phyloP scores from a whole-genome alignment of 23 tunicate genomes.

The Ascidia mentula region DNA sequence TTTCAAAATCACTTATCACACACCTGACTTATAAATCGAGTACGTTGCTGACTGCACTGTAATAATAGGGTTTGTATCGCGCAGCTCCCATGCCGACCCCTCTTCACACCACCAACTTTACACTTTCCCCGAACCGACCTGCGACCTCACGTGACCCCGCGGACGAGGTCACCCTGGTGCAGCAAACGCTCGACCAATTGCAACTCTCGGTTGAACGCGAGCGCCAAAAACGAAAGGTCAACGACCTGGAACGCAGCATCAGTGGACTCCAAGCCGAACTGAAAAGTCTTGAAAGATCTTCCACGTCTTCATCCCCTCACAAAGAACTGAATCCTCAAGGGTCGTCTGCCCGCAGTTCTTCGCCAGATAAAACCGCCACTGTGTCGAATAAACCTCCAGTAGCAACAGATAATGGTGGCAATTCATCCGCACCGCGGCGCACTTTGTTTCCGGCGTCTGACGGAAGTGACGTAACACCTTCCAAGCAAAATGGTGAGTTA shows the following conservation, averaged over 20 bases:
- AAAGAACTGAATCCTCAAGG: neutral
- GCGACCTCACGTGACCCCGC: constrained; percentile 9
- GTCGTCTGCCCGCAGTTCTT: too few species aligned
- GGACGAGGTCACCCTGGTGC: constrained; percentile 18
- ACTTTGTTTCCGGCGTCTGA: neutral
- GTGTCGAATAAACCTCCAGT: too few species aligned
- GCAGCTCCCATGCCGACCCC: neutral
- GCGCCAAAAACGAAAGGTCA: constrained; percentile 11
- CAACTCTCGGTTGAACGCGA: constrained; percentile 14
- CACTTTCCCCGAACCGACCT: constrained; percentile 10
- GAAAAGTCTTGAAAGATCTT: neutral
- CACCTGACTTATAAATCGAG: too few species aligned
- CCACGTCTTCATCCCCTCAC: neutral
- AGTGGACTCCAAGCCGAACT: neutral
- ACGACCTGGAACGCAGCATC: constrained; percentile 1
- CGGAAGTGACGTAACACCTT: too few species aligned
- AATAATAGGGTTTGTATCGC: too few species aligned
- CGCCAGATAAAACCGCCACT: too few species aligned
- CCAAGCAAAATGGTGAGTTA: too few species aligned
- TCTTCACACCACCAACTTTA: neutral
- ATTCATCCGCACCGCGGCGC: neutral
- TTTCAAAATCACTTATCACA: too few species aligned
- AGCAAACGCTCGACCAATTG: constrained; percentile 21
- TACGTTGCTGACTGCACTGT: too few species aligned
- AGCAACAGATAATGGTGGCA: too few species aligned